A percentile compares a stretch with the other conserved stretches of the same genome.
These are phyloP conservation scores for Poecile atricapillus DNA, from an alignment of 2,113 vertebrate species.

Conservation along the genomic window DNA sequence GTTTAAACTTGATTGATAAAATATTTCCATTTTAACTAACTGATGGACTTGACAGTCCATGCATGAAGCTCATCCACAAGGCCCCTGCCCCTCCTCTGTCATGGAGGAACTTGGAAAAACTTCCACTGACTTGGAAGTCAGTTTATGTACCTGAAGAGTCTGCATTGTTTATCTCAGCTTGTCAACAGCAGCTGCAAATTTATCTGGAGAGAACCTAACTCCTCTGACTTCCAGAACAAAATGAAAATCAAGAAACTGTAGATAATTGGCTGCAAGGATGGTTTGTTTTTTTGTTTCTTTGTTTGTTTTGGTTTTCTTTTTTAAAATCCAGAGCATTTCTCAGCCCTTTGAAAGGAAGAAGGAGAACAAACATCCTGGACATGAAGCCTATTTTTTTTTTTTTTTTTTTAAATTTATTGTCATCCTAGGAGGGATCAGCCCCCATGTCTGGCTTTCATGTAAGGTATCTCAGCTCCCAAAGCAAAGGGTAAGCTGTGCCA, in stretches of 20 bases:
- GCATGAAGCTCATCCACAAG: background rate
- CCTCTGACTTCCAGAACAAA: background rate
- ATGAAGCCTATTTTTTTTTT: background rate
- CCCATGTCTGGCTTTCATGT: background rate
- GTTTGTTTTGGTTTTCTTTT: background rate
- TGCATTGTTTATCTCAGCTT: background rate
- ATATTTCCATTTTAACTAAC: background rate
- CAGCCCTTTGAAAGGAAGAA: background rate
- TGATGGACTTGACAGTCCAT: background rate
- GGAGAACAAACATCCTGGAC: background rate
- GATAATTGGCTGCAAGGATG: background rate
- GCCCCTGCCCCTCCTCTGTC: background rate
- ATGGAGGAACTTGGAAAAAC: background rate
- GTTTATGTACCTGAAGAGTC: background rate
- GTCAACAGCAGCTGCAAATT: background rate
- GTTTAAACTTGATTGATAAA: background rate
- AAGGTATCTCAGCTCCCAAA: background rate
- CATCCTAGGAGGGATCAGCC: background rate
- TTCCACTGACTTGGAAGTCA: background rate
- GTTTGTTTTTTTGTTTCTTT: background rate
- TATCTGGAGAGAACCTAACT: background rate
- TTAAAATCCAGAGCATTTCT: background rate
- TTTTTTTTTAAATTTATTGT: too few species aligned
- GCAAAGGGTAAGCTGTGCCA: background rate
- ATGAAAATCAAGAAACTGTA: background rate